These are phyloP conservation scores for Drosophila eohydei DNA, from an alignment of 2,888 invertebrate genomes.

Conservation along the genomic window DNA sequence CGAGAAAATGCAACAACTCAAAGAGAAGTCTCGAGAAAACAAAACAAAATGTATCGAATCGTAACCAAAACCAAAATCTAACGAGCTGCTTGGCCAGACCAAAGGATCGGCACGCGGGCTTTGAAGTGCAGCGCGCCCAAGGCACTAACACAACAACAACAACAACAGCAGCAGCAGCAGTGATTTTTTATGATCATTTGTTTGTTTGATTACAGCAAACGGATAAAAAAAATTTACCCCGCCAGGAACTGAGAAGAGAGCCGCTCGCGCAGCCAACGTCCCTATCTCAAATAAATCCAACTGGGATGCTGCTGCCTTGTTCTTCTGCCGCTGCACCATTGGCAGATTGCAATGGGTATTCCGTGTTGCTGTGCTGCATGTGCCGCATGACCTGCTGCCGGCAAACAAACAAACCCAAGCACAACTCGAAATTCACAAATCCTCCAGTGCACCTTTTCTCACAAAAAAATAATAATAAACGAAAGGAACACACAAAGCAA, in stretches of 20 bases:
- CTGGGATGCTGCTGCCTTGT: constrained; percentile 36
- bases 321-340: background rate
- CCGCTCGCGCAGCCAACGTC: constrained; percentile 32
- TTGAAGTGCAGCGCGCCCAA: constrained; percentile 63
- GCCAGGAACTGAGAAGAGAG: constrained; percentile 53
- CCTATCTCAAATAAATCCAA: constrained; percentile 21
- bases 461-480: constrained; percentile 24
- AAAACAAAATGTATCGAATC: constrained; percentile 37
- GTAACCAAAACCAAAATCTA: constrained; percentile 50
- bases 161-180: constrained; percentile 8
- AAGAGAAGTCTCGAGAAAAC: constrained; percentile 37
- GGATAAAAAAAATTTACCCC: constrained; percentile 54
- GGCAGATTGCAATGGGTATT: constrained; percentile 48
- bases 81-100: constrained; percentile 61
- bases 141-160: constrained; percentile 52
- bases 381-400: constrained; percentile 60
- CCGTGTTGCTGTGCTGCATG: constrained; percentile 41
- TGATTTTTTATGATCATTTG: constrained; percentile 70
- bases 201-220: constrained; percentile 77
- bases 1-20: constrained; percentile 62
- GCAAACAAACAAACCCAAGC: constrained; percentile 62
- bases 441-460: constrained; percentile 65
- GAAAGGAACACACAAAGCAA: constrained; percentile 32
- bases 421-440: constrained; percentile 45
- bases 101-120: constrained; percentile 62